Evolutionary conservation across 2,888 invertebrate genomes (phyloP), one percentile per base, ranked within the genome.

Genomic region (Tillus elongatus): DNA sequence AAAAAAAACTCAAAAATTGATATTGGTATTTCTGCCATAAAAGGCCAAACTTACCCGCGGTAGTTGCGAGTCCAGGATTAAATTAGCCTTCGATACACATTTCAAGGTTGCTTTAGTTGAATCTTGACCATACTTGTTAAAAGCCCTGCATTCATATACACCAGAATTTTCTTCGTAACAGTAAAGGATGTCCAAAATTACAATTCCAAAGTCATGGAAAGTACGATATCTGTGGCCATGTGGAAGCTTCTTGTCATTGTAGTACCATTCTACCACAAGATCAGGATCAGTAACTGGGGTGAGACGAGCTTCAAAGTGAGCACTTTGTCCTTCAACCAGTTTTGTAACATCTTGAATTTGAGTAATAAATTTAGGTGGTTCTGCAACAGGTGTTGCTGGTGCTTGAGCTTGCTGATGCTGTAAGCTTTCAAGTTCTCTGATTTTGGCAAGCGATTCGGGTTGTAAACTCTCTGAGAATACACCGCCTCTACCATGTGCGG

Each of bases 81-180:
- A 75, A 61, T 85, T 88, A 41, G 89, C 79, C 66, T 90, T 91
- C 30, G 90, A 90, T 50, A 80, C 75, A 64, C 92, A 92, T 66
- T 83, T 86, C 48, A 92, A 69, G 12, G 77, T 78, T 27, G 91
- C 88, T 53, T 82, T 84, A 1, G 91, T 92, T 9, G 79, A 73
- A 63, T 91, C 91, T 54, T 82, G 77, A 33, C 95, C 96, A 45
- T 88, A 76, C 67, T 92, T 90, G 58, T 95, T 95, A 12, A 81
- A 79, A 24, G 95, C 95, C 54, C 90, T 75, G 60, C 93, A 93
- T 68, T 93, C 92, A 60, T 93, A 95, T 41, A 80, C 80, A 34
- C 93, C 93, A 30, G 89, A 89, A 63, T 95, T 95, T 68, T 93
- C 92, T 67, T 92, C 95, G 60, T 95, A 95, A 57, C 92, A 93